Percentiles rank a stretch among this genome's conserved stretches.
phyloP scores from a whole-genome alignment of 2,797 vertebrate species.

The Glossophaga mutica region DNA sequence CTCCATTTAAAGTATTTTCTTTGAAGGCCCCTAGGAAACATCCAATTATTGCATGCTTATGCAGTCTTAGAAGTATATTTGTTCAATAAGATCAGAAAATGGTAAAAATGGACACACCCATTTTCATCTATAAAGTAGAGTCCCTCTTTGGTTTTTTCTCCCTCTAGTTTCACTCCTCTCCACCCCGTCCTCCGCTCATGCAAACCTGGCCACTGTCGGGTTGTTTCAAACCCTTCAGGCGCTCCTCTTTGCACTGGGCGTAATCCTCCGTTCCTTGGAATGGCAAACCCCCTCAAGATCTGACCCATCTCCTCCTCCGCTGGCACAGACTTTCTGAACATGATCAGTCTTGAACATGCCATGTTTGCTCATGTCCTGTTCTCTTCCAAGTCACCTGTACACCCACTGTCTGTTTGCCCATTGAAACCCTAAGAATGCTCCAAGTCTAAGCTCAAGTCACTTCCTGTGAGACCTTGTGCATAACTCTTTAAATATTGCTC shows the following conservation, averaged over 20 bases:
- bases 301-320: neutral
- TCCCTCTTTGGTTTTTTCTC: neutral
- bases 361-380: rapidly evolving
- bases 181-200: neutral
- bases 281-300: rapidly evolving
- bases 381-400: neutral
- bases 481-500: neutral
- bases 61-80: neutral
- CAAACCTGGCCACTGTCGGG: neutral
- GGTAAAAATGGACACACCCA: neutral
- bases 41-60: neutral
- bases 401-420: neutral
- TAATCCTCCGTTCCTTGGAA: neutral
- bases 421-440: neutral
- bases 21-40: neutral
- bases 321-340: neutral
- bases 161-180: neutral
- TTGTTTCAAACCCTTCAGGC: neutral
- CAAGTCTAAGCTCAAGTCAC: neutral
- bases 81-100: neutral
- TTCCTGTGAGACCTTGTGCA: neutral
- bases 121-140: neutral
- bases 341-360: neutral
- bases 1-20: neutral
- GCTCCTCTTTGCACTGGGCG: neutral